These are phyloP conservation scores for Meloe dianella DNA, from an alignment of 2,888 invertebrate genomes.

Conservation along the genomic window DNA sequence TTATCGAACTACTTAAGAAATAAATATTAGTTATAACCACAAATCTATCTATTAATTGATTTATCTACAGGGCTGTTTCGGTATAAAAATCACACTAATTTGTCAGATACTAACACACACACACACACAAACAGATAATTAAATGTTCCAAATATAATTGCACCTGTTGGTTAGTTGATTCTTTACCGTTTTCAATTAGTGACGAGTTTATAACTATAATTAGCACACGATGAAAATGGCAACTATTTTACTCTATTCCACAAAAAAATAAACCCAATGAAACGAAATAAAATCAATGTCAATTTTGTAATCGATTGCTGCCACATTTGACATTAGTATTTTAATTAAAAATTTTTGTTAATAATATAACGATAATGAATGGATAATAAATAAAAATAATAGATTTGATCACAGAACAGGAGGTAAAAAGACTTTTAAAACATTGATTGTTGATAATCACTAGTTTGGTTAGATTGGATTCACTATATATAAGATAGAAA, in stretches of 20 bases:
- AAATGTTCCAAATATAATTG: slow-evolving; percentile 16
- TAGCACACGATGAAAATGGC: not conserved
- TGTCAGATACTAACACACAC: not conserved
- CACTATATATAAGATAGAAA: slow-evolving; percentile 15
- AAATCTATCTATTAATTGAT: not conserved
- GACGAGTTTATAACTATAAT: slow-evolving; percentile 6
- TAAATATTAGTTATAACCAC: too few species aligned
- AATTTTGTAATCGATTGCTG: not conserved
- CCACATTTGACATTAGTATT: too few species aligned
- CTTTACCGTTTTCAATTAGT: slow-evolving; percentile 6
- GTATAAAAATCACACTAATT: not conserved
- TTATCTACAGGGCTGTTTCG: not conserved
- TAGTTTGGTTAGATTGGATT: slow-evolving; percentile 33
- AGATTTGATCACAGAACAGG: not conserved
- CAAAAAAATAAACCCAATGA: not conserved
- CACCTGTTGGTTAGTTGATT: slow-evolving; percentile 21
- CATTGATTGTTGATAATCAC: slow-evolving; percentile 46
- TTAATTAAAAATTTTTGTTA: not conserved
- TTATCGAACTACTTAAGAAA: too few species aligned
- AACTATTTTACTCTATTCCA: too few species aligned
- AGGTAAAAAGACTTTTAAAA: slow-evolving; percentile 25
- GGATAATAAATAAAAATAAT: not conserved
- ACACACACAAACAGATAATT: slow-evolving; percentile 12
- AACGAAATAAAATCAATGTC: not conserved
- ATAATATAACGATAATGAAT: not conserved